Evolutionary conservation across 1,140 invertebrate species (phyloP), one percentile per base, ranked within the genome.

Genomic region (Drosophila orena): DNA sequence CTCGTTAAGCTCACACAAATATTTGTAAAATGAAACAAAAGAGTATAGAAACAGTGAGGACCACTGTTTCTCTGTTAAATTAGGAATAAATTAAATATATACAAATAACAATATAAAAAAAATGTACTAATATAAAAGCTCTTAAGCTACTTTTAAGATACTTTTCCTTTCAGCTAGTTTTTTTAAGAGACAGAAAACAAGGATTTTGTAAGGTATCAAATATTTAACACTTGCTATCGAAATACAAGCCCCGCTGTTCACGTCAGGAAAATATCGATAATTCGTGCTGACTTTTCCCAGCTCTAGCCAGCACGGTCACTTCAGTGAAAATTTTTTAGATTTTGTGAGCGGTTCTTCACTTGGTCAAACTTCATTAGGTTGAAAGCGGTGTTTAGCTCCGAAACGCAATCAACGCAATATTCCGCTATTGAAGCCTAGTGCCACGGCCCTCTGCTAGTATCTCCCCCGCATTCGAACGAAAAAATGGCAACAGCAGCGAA

Each of bases 401-500:
- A 64, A 80, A 75, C 77, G 58, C 55, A 60, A 66, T 56, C 17
- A 77, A 77, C 47, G 14, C 58, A 68, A 60, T 60, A 71, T 76
- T 72, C 65, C 65, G 75, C 71, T 72, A 81, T 47, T 60, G 58
- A 71, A 79, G 77, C 66, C 62, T 58, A 73, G 58, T 69, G 59
- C 77, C 74, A 81, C 81, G 81, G 73, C 60, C 58, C 54, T 77
- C 59, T 72, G 79, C 74, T 81, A 80, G 64, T 66, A 74, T 73
- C 74, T 69, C 59, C 79, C 79, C 76, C 76, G 81, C 71, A 74
- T 74, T 72, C 22, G 7, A 60, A 74, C 60, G 37, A 74, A 72
- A 91, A 91, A 80, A 92, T 92, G 91, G 89, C 91, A 90, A 91
- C 79, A 59, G 47, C 91, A 91, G 69, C 89, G 52, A 91, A 86